These are phyloP conservation scores for Phenacoccus solenopsis DNA, from an alignment of 1,140 invertebrate species.

Conservation along the genomic window DNA sequence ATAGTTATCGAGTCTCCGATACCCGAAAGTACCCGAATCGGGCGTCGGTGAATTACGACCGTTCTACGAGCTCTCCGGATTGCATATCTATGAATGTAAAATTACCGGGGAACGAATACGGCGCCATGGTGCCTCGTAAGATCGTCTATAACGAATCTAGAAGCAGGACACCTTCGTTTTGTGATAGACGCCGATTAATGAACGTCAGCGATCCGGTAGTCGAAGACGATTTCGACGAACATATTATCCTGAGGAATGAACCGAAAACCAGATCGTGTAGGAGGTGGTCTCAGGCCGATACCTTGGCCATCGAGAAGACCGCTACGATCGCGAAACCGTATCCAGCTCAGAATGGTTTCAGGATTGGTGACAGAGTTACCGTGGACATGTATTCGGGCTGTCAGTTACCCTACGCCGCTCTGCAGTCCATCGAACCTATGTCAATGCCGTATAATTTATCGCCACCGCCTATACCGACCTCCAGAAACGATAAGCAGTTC, in stretches of 20 bases:
- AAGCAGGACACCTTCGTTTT: neutral
- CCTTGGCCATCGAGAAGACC: constrained; percentile 26
- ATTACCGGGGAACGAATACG: neutral
- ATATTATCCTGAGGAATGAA: constrained; percentile 22
- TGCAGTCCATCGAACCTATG: constrained; percentile 20
- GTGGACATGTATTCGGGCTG: constrained; percentile 23
- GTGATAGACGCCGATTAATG: neutral
- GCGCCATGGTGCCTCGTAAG: neutral
- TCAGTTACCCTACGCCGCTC: neutral
- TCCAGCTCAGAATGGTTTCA: constrained; percentile 11
- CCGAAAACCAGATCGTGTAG: constrained; percentile 27
- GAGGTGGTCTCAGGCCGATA: constrained; percentile 28
- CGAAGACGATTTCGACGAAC: constrained; percentile 18
- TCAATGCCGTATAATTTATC: constrained; percentile 20
- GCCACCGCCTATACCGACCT: constrained; percentile 18
- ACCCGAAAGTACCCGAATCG: neutral
- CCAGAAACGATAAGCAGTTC: neutral
- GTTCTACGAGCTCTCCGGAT: neutral
- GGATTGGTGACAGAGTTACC: constrained; percentile 18
- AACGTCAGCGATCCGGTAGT: constrained; percentile 2
- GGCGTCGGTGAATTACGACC: neutral
- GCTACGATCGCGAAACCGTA: constrained; percentile 12
- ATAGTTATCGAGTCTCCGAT: neutral
- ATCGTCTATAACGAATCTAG: neutral
- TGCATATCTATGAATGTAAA: neutral